Percentiles rank a stretch among this genome's conserved stretches.
Conservation (phyloP, 1,140 invertebrate species). For the Spodoptera litura region DNA sequence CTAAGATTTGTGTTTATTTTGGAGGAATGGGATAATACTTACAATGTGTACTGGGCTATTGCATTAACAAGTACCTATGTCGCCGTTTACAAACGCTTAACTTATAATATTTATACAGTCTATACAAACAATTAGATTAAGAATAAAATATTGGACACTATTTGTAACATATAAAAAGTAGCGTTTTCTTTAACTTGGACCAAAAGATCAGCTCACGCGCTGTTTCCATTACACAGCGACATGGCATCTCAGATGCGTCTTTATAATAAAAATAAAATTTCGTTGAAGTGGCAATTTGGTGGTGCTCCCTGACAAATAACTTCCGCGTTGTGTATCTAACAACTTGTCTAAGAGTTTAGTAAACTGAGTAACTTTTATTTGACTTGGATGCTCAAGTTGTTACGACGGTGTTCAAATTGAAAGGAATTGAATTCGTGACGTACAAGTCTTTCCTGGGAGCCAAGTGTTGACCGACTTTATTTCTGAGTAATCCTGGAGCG, state of each 20-base stretch:
- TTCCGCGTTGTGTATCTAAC: constrained; percentile 14
- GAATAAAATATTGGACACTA: not conserved
- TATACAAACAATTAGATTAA: too few species aligned
- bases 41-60: too few species aligned
- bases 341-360: constrained; percentile 5
- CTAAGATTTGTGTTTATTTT: too few species aligned
- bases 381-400: constrained; percentile 20
- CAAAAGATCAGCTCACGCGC: constrained; percentile 33
- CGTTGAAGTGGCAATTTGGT: constrained; percentile 51
- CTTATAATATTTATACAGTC: too few species aligned
- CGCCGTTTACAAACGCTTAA: too few species aligned
- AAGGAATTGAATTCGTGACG: constrained; percentile 5
- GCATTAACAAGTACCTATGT: too few species aligned
- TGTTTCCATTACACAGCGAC: constrained; percentile 39
- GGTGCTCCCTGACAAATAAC: constrained; percentile 11
- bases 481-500: not conserved
- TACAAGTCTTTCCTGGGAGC: not conserved
- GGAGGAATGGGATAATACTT: too few species aligned
- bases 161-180: too few species aligned
- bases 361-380: constrained; percentile 19
- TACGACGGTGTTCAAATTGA: not conserved
- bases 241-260: constrained; percentile 23
- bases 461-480: constrained; percentile 10
- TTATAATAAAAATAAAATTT: constrained; percentile 51
- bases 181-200: constrained; percentile 8